These are phyloP conservation scores for Atta cephalotes DNA, from an alignment of 1,140 invertebrate species.

Conservation along the genomic window DNA sequence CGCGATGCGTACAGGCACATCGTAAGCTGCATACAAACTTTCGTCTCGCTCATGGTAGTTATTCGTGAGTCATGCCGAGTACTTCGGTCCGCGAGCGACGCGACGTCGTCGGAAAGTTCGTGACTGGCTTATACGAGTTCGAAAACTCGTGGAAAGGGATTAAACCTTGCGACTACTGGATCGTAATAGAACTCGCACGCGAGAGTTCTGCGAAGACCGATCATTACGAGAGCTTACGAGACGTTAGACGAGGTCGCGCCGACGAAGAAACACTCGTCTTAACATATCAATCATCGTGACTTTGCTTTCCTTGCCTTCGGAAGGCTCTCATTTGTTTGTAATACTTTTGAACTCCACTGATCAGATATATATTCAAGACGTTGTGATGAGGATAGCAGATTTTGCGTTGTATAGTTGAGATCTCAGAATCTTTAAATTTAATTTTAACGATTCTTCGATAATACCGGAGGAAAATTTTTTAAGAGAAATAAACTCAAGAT, in stretches of 20 bases:
- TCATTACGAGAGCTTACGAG: conserved; percentile 61
- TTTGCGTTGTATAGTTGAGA: not conserved
- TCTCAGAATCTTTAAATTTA: not conserved
- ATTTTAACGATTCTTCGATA: not conserved
- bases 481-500: not conserved
- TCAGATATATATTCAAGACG: not conserved
- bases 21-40: conserved; percentile 62
- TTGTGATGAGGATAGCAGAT: too few species aligned
- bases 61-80: conserved; percentile 65
- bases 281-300: conserved; percentile 17
- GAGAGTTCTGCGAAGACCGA: conserved; percentile 58
- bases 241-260: conserved; percentile 3
- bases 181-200: conserved; percentile 67
- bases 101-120: conserved; percentile 62
- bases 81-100: conserved; percentile 63
- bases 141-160: conserved; percentile 73
- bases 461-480: not conserved
- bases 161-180: conserved; percentile 61
- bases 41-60: conserved; percentile 34
- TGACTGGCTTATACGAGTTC: conserved; percentile 70
- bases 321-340: not conserved
- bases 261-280: conserved; percentile 25
- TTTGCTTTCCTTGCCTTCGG: not conserved
- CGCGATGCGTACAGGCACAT: conserved; percentile 28
- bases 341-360: conserved; percentile 4